These are phyloP conservation scores for Cetoscarus ocellatus DNA, from an alignment of 2,797 vertebrate species.

Conservation along the genomic window DNA sequence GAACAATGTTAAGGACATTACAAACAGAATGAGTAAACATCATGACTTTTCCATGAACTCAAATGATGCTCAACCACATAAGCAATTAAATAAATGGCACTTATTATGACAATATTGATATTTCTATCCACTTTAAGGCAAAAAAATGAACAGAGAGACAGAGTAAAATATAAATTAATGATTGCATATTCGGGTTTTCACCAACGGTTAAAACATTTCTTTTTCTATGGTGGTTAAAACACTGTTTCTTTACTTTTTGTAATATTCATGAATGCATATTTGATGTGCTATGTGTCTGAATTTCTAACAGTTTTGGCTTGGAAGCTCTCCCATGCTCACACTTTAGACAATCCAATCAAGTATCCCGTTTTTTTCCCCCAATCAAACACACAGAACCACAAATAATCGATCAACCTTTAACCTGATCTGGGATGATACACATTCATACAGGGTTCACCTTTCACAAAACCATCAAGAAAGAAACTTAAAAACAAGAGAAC, in stretches of 20 bases:
- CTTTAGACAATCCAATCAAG: constrained; percentile 7
- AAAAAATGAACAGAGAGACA: constrained; percentile 53
- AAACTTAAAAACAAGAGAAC: constrained; percentile 15
- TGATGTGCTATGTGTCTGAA: constrained; percentile 28
- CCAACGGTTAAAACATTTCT: constrained; percentile 39
- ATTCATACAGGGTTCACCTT: constrained; percentile 12
- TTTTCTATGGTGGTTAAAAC: constrained; percentile 48
- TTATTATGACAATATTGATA: constrained; percentile 42
- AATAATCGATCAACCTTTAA: constrained; percentile 24
- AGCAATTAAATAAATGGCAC: constrained; percentile 76
- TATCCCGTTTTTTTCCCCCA: not conserved
- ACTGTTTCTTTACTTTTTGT: constrained; percentile 13
- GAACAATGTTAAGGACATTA: constrained; percentile 29
- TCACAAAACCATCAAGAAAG: constrained; percentile 12
- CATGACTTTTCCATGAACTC: constrained; percentile 41
- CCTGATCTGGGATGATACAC: constrained; percentile 12
- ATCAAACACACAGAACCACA: constrained; percentile 3
- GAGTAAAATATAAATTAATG: constrained; percentile 73
- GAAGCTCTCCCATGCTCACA: not conserved
- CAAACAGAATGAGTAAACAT: constrained; percentile 47
- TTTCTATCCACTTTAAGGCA: constrained; percentile 63
- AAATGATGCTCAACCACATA: constrained; percentile 31
- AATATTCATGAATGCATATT: constrained; percentile 44
- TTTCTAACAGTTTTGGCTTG: constrained; percentile 2
- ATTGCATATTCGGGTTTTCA: constrained; percentile 64